Evolutionary conservation across 1,140 invertebrate genomes (phyloP).

Genomic region (Plectus sambesii): DNA sequence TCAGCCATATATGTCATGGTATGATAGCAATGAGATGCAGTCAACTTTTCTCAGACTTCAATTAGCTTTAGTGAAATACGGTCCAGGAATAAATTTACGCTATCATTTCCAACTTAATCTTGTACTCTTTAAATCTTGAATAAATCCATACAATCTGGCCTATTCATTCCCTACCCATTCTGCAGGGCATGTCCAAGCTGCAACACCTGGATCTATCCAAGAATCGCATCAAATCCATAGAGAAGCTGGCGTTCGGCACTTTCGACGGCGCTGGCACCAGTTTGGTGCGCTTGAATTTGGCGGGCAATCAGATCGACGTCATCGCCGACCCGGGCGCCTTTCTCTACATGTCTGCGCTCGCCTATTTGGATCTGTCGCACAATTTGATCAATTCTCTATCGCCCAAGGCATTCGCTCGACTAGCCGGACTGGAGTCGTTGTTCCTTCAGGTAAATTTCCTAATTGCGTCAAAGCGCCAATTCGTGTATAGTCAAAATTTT

Average conservation of each 20-base stretch:
- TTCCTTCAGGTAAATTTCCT: constrained; percentile 14
- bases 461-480: background rate
- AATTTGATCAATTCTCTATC: constrained; percentile 21
- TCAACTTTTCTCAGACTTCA: too few species aligned
- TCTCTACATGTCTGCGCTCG: constrained; percentile 18
- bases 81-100: too few species aligned
- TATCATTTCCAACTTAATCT: too few species aligned
- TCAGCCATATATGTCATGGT: too few species aligned
- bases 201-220: constrained; percentile 21
- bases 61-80: too few species aligned
- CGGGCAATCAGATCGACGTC: constrained; percentile 28
- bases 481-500: background rate
- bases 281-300: constrained; percentile 22
- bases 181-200: constrained; percentile 25
- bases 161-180: background rate
- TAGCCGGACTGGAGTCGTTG: constrained; percentile 21
- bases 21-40: too few species aligned
- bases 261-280: constrained; percentile 13
- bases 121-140: too few species aligned
- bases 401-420: constrained; percentile 18
- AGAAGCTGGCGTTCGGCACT: constrained; percentile 30
- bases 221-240: constrained; percentile 19
- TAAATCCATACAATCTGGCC: too few species aligned
- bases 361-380: constrained; percentile 21
- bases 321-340: constrained; percentile 21